phyloP scores from a whole-genome alignment of 2,113 vertebrate species.

The Hippopotamus amphibius region DNA sequence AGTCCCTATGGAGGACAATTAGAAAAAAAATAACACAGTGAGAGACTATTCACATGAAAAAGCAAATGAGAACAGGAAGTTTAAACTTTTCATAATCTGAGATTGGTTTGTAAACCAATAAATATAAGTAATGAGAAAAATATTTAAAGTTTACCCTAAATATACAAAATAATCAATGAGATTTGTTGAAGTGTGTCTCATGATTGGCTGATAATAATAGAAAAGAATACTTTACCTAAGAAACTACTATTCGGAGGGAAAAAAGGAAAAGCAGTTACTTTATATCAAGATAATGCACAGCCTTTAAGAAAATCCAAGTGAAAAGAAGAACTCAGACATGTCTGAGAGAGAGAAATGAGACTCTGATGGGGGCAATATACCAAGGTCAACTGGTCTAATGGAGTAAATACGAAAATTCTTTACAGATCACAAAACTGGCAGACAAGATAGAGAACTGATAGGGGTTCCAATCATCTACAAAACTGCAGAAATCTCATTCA shows the following conservation, averaged over 20 bases:
- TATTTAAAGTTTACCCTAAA: background rate
- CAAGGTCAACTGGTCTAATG: background rate
- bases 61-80: background rate
- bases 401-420: background rate
- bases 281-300: background rate
- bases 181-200: background rate
- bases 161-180: background rate
- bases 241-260: background rate
- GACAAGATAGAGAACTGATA: background rate
- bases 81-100: constrained; percentile 6
- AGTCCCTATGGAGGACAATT: background rate
- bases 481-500: background rate
- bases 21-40: background rate
- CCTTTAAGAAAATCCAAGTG: constrained; percentile 6
- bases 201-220: background rate
- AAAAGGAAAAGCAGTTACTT: background rate
- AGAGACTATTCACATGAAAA: constrained; percentile 3
- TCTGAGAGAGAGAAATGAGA: background rate
- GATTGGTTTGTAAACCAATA: background rate
- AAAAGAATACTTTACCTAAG: background rate
- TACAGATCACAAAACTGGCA: background rate
- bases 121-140: constrained; percentile 18
- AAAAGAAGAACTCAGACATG: background rate
- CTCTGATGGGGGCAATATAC: background rate
- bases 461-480: background rate